Conservation (phyloP, 2,113 vertebrate species). For the Tetrao urogallus region DNA sequence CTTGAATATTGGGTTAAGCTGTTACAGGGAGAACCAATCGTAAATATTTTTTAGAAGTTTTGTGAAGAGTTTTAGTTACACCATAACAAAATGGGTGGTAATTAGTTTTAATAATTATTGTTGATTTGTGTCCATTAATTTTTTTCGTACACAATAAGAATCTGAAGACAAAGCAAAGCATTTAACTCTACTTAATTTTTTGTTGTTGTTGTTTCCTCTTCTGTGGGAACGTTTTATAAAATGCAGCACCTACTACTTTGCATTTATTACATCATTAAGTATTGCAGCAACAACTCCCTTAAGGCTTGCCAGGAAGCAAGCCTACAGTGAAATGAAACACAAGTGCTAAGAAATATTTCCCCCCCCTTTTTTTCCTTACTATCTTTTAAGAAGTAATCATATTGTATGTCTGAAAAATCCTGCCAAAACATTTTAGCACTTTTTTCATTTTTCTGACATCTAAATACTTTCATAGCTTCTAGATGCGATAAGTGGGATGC, state of each 20-base stretch:
- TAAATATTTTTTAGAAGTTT: not conserved
- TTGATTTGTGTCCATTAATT: not conserved
- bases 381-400: conserved; percentile 34
- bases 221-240: not conserved
- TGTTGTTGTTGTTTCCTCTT: not conserved
- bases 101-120: not conserved
- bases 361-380: not conserved
- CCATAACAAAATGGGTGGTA: not conserved
- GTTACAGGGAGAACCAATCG: not conserved
- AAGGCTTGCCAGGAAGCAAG: conserved; percentile 52
- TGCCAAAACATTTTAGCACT: conserved; percentile 77
- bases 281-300: conserved; percentile 30
- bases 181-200: not conserved
- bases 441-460: conserved; percentile 72
- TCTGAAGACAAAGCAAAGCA: not conserved
- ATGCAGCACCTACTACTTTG: not conserved
- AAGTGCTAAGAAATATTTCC: conserved; percentile 55
- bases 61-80: not conserved
- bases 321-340: conserved; percentile 40
- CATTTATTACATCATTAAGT: conserved; percentile 22
- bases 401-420: conserved; percentile 63
- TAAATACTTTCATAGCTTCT: conserved; percentile 72
- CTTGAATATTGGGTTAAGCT: not conserved
- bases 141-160: not conserved
- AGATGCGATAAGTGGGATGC: conserved; percentile 71